Conservation (phyloP, 2,797 vertebrate species). For the Aplochiton taeniatus region DNA sequence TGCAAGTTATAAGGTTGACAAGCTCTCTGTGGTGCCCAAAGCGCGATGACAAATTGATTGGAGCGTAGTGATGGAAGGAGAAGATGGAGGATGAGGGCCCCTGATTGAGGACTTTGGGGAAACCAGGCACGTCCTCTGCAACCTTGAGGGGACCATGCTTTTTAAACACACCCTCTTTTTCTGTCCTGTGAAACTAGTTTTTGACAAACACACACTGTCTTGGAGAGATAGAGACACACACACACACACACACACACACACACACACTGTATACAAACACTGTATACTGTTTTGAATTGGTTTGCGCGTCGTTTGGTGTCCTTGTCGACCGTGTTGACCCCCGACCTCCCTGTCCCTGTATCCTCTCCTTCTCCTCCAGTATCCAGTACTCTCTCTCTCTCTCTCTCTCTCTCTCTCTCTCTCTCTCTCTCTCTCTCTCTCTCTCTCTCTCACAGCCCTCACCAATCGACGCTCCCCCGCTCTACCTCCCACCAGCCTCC, state of each 20-base stretch:
- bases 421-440: background rate
- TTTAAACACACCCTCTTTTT: slow-evolving; percentile 17
- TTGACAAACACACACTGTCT: no score
- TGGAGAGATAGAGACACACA: no score
- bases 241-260: no score
- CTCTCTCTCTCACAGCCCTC: background rate
- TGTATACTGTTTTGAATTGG: no score
- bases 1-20: slow-evolving; percentile 87
- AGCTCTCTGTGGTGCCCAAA: slow-evolving; percentile 84
- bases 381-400: slow-evolving; percentile 4
- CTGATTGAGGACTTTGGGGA: slow-evolving; percentile 88
- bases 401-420: slow-evolving; percentile 7
- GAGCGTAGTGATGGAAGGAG: slow-evolving; percentile 83
- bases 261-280: no score
- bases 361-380: slow-evolving; percentile 23
- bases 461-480: background rate
- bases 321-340: no score
- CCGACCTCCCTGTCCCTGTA: slow-evolving; percentile 1
- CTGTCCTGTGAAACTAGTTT: no score
- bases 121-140: slow-evolving; percentile 78
- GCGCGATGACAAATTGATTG: slow-evolving; percentile 94
- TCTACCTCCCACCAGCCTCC: slow-evolving; percentile 85
- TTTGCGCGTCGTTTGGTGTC: no score
- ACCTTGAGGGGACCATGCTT: slow-evolving; percentile 80
- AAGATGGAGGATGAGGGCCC: slow-evolving; percentile 83